Conservation (phyloP, 1,140 invertebrate species). For the Heliconius eleuchia region DNA sequence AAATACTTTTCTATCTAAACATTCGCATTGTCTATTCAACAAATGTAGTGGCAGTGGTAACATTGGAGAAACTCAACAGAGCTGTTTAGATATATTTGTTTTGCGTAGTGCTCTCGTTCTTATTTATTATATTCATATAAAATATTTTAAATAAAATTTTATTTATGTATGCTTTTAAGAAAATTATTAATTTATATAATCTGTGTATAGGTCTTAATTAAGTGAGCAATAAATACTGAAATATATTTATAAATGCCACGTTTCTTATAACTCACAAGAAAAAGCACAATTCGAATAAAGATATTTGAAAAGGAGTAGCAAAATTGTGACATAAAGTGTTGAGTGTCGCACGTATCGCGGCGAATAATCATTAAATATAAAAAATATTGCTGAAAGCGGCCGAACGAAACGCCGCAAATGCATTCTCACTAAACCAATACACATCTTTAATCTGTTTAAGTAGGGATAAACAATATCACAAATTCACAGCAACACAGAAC, state of each 20-base stretch:
- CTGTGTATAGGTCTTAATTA: not conserved
- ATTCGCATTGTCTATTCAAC: conserved; percentile 71
- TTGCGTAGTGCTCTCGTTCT: not conserved
- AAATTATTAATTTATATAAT: not conserved
- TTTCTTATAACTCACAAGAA: conserved; percentile 12
- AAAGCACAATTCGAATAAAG: conserved; percentile 22
- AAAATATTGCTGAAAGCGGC: conserved; percentile 28
- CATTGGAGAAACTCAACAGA: conserved; percentile 12
- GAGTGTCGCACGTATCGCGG: conserved; percentile 16
- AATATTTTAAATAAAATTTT: not conserved
- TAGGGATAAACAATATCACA: conserved; percentile 20
- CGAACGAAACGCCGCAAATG: conserved; percentile 23
- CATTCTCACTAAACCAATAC: conserved; percentile 29
- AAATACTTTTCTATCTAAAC: conserved; percentile 71
- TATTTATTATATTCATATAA: not conserved
- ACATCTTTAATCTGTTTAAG: conserved; percentile 30
- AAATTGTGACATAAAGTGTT: conserved; percentile 18
- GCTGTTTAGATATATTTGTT: not conserved
- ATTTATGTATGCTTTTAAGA: not conserved
- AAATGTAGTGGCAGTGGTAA: conserved; percentile 24
- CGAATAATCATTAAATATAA: conserved; percentile 28
- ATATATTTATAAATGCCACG: not conserved
- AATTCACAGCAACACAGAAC: conserved; percentile 8
- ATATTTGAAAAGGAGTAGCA: conserved; percentile 23
- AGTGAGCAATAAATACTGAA: conserved; percentile 8